Evolutionary conservation across 2,113 vertebrate genomes (phyloP), one percentile per base, ranked within the genome.

Genomic region (Rutilus rutilus): DNA sequence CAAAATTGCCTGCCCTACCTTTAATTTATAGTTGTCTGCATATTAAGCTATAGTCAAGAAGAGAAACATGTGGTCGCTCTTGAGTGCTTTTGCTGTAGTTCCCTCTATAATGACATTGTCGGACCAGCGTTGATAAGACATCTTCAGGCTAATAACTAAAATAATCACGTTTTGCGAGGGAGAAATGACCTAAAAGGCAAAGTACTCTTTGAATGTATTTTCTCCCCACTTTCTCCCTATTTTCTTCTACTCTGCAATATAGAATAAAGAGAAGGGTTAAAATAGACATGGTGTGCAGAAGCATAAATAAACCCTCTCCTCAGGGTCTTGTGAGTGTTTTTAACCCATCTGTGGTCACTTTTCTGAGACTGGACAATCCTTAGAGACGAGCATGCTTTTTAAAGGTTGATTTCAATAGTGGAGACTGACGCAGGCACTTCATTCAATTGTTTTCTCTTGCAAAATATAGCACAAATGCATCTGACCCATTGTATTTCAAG

Each of bases 131-230:
- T 60, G 67, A 60, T 27, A 69, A 65, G n/a, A 59, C 50, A 65
- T 23, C 82, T 59, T 74, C 47, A 42, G 71, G 78, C 78, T 47
- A 57, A 14, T 69, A 82, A 77, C 75, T 78, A 83, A 84, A 17
- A 27, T 71, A 62, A 74, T 36, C 67, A 45, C 59, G 54, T 73
- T 83, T 73, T 87, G 77, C 87, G 89, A 88, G 42, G 50, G 79
- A 83, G 71, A 86, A 85, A 77, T 87, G 52, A 57, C 42, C 8
- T 74, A 54, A 47, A 78, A 77, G 25, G 33, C 17, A 42, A 25
- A 73, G 8, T 71, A 47, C 75, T 83, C 50, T 21, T 74, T 42
- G 19, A 47, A 30, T 73, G 19, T 25, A 45, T 52, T 76, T 8
- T 4, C 52, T 33, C 21, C n/a, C 45, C n/a, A 50, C 15, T 69